Percentiles rank a stretch among this genome's conserved stretches.
Conservation (phyloP, 1,140 invertebrate genomes). For the Hylaeus volcanicus region DNA sequence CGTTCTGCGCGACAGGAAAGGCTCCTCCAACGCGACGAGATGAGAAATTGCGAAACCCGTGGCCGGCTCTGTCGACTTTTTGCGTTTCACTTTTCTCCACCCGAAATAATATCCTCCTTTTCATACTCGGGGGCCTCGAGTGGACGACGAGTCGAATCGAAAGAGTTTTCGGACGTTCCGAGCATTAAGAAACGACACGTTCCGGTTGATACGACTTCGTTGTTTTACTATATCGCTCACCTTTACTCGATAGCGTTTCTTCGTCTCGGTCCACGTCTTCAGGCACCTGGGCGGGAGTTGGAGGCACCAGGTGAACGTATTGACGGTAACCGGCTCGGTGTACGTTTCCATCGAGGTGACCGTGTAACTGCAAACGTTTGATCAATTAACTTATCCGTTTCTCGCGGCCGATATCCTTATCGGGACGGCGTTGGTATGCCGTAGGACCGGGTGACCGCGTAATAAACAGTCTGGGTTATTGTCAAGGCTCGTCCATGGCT, state of each 20-base stretch:
- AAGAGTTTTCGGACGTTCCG: no score
- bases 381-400: constrained; percentile 44
- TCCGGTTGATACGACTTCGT: no score
- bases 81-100: neutral
- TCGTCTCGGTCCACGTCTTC: constrained; percentile 83
- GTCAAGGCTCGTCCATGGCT: constrained; percentile 46
- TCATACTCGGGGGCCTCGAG: neutral
- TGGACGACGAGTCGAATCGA: no score
- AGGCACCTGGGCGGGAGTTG: constrained; percentile 86
- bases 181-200: no score
- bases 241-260: constrained; percentile 76
- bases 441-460: constrained; percentile 14
- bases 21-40: no score
- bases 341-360: constrained; percentile 82
- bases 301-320: constrained; percentile 86
- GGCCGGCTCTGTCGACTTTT: neutral
- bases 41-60: neutral
- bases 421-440: constrained; percentile 15
- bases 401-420: constrained; percentile 45
- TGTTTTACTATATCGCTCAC: constrained; percentile 50
- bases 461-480: constrained; percentile 38
- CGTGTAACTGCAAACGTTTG: constrained; percentile 81
- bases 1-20: neutral
- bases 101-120: neutral
- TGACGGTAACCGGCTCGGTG: constrained; percentile 83